Percentiles rank a stretch among this genome's conserved stretches.
Evolutionary conservation across 2,113 vertebrate species (phyloP).

Genomic region (Litocranius walleri): DNA sequence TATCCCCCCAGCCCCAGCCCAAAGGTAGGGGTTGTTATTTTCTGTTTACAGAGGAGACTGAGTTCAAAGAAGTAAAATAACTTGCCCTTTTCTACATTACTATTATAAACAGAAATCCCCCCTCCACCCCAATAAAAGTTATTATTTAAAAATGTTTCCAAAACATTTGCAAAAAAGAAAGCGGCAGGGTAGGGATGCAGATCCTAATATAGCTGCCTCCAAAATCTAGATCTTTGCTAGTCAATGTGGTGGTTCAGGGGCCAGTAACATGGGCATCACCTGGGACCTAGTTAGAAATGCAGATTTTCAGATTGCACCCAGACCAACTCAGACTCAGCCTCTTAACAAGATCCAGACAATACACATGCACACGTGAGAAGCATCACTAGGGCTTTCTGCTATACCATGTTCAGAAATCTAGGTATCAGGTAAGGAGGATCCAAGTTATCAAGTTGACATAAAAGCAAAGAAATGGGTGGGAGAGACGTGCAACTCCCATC

Average conservation of each 20-base stretch:
- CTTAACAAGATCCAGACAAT: not conserved
- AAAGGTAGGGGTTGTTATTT: not conserved
- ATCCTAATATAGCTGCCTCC: not conserved
- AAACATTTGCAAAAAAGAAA: not conserved
- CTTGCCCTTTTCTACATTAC: not conserved
- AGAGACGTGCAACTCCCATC: not conserved
- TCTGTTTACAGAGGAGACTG: not conserved
- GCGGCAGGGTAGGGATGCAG: not conserved
- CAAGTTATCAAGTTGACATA: not conserved
- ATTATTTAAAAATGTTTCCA: not conserved
- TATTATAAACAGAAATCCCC: not conserved
- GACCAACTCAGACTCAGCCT: not conserved
- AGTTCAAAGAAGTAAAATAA: not conserved
- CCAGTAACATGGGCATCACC: too few relatives aligned
- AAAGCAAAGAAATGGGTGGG: not conserved
- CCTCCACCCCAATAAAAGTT: not conserved
- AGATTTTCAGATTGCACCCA: not conserved
- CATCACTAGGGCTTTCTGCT: not conserved
- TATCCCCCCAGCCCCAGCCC: fast-evolving
- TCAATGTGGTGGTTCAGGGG: not conserved
- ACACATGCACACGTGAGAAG: fast-evolving
- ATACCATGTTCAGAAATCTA: not conserved
- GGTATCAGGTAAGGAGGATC: not conserved
- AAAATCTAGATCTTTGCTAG: not conserved
- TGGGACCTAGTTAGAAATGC: not conserved